phyloP scores from a whole-genome alignment of 2,113 vertebrate species.

The Oryzias melastigma region DNA sequence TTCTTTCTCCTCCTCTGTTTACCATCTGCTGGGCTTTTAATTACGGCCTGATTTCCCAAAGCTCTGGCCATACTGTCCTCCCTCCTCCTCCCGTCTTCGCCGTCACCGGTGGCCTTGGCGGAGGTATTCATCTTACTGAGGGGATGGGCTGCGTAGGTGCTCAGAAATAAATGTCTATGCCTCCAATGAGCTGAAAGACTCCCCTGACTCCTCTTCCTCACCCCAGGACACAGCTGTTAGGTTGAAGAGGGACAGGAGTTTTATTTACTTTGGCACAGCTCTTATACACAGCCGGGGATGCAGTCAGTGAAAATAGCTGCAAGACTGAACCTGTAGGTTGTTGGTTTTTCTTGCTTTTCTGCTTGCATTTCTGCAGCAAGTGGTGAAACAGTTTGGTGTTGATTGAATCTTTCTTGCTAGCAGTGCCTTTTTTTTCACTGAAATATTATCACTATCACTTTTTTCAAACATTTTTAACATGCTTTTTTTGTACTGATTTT shows the following conservation, averaged over 20 bases:
- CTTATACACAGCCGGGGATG: neutral
- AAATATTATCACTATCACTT: too few relatives aligned
- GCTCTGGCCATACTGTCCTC: constrained; percentile 27
- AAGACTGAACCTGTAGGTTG: neutral
- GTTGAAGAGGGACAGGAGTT: neutral
- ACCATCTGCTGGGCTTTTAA: constrained; percentile 51
- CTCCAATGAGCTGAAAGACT: constrained; percentile 6
- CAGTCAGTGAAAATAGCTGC: neutral
- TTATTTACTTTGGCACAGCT: constrained; percentile 12
- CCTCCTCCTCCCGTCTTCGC: neutral
- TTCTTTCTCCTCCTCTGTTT: constrained; percentile 6
- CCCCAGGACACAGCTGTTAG: neutral
- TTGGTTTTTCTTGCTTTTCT: constrained; percentile 4
- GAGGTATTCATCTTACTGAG: constrained; percentile 36
- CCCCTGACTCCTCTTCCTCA: constrained; percentile 23
- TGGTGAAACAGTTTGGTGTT: neutral
- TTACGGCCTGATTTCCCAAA: constrained; percentile 59
- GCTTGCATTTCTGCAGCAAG: neutral
- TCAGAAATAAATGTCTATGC: constrained; percentile 35
- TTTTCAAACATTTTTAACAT: too few relatives aligned
- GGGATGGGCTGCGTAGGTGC: constrained; percentile 9
- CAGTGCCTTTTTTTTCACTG: too few relatives aligned
- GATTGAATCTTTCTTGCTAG: neutral
- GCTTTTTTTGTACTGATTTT: neutral
- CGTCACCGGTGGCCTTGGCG: constrained; percentile 42